Base-by-base conservation (phyloP, 2,888 invertebrate species). In the Drosophila histrio region DNA sequence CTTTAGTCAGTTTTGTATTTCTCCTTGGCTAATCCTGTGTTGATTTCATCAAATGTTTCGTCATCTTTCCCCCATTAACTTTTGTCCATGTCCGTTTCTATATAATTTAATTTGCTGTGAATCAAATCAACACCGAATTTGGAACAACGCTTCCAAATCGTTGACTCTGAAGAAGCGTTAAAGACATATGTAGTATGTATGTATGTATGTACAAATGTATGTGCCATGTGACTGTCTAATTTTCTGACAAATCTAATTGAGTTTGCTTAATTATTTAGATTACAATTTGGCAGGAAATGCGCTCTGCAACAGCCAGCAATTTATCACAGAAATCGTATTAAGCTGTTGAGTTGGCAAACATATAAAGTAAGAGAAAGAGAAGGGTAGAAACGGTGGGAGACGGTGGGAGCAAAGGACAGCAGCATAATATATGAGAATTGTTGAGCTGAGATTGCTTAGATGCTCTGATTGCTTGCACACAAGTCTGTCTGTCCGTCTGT, bases 251-350 rank as follows among this genome's bases (percentile, higher is more conserved):
- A 77, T 80, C 84, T 83, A 87, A 84, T 84, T 81, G 87, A 74
- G 78, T 74, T 81, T 84, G 67, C 63, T 84, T 87, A 84, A 81
- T 81, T 81, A 84, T 87, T 84, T 69, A 80, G 74, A 81, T 87
- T 77, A 87, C 74, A 47, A 77, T 71, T 77, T 69, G 66, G 50
- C 63, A 58, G 63, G 50, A 67, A 76, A 63, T 60, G 64, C 19
- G 65, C 38, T 19, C 44, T 11, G 57, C 64, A 46, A 60, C 49
- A 32, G 59, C 57, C 57, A 62, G 47, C 71, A 63, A 81, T 85
- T 78, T 84, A 74, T 79, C 71, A 67, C 57, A 43, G 50, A 50
- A 71, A 46, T 57, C 67, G 58, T 54, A 77, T 77, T 66, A 72
- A 77, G 74, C 47, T 53, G 52, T 62, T 50, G 49, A 56, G 32